Evolutionary conservation across 2,888 invertebrate species (phyloP), one percentile per base, ranked within the genome.

Genomic region (Drosophila diplacantha): DNA sequence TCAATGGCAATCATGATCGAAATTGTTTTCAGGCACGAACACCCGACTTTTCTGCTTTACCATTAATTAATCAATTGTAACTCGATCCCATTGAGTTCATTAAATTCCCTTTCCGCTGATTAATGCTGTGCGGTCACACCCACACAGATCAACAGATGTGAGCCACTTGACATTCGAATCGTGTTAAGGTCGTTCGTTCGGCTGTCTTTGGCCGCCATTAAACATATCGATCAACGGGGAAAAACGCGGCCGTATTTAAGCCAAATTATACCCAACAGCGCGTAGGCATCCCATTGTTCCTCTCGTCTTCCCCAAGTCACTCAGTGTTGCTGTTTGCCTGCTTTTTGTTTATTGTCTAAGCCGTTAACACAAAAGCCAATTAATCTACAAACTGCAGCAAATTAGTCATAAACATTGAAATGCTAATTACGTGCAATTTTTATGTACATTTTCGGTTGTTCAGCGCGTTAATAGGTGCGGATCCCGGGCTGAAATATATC

Each of bases 371-470:
- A 69, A 75, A 74, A 71, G 56, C 63, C 78, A 80, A 80, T 80
- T 78, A 80, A 80, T 78, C 70, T 71, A 69, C 70, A 71, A 78
- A 77, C 63, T 78, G 75, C 81, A 72, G 66, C 64, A 67, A 75
- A 75, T 77, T 65, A 74, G 55, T 66, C 78, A 72, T 74, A 74
- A 74, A 70, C 70, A 75, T 70, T 50, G 64, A 81, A 75, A 79
- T 75, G 76, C 79, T 81, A 78, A 81, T 81, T 75, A 74, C 67
- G 34, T 66, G 71, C 72, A 70, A 54, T 72, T 66, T 58, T 72
- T 71, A 69, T 66, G 58, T 65, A 59, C 67, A 69, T 69, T 72
- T 74, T 52, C 37, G 55, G 52, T 66, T 70, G 60, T 66, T 65
- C 44, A 65, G 57, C 79, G 69, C 66, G 73, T 75, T 67, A 74